Conservation (phyloP, 2,888 invertebrate genomes). For the Spilosoma lubricipeda region DNA sequence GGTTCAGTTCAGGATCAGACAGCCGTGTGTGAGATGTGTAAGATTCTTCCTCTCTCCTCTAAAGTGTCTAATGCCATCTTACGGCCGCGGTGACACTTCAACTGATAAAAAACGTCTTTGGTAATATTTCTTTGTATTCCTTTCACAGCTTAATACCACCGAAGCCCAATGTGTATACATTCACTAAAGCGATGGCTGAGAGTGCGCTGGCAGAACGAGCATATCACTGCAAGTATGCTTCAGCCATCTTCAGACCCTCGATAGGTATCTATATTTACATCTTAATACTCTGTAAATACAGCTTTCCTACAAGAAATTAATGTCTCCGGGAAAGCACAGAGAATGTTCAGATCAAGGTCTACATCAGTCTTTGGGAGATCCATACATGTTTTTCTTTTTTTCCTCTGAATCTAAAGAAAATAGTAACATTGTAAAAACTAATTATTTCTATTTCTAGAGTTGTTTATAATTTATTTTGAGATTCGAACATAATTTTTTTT, state of each 20-base stretch:
- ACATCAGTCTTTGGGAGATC: not conserved
- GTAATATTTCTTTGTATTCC: not conserved
- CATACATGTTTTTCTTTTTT: too few species aligned
- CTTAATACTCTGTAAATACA: not conserved
- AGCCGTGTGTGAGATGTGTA: too few species aligned
- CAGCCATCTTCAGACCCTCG: slow-evolving; percentile 93
- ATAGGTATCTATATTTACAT: slow-evolving; percentile 86
- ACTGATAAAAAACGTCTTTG: not conserved
- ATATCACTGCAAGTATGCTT: slow-evolving; percentile 84
- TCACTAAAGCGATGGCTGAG: slow-evolving; percentile 95
- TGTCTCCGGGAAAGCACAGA: too few species aligned
- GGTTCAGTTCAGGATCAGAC: too few species aligned
- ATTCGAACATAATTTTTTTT: too few species aligned
- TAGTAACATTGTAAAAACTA: too few species aligned
- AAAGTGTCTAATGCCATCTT: not conserved
- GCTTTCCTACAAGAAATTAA: not conserved
- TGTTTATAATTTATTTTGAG: too few species aligned
- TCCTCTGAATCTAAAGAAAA: too few species aligned
- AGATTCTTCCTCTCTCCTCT: too few species aligned
- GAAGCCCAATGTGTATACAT: slow-evolving; percentile 96
- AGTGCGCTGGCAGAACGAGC: slow-evolving; percentile 89
- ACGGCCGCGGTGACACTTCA: too few species aligned
- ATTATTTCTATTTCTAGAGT: too few species aligned
- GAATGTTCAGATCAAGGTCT: not conserved
- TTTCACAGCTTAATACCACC: slow-evolving; percentile 47